Conservation (phyloP, 2,113 vertebrate species). For the Muntiacus muntjak region DNA sequence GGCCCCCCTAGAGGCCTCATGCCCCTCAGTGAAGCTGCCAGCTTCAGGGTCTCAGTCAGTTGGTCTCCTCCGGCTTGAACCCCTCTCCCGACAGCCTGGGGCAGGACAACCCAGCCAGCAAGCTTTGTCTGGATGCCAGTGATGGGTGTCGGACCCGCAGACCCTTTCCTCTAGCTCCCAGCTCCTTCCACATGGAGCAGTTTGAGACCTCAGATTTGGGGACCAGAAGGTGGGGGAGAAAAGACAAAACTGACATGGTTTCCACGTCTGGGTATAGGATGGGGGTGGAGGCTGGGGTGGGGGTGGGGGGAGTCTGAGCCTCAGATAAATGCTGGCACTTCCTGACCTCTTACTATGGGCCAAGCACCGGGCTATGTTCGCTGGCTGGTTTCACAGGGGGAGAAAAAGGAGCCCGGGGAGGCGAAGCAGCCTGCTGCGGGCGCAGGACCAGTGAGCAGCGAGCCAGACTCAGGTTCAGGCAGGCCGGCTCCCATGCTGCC, state of each 20-base stretch:
- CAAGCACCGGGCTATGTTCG: fast-evolving
- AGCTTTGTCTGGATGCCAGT: neutral
- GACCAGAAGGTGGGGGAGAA: neutral
- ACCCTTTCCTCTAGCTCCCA: neutral
- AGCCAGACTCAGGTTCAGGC: neutral
- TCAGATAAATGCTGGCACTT: fast-evolving
- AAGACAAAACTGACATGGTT: neutral
- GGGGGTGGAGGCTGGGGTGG: fast-evolving
- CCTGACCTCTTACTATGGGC: neutral
- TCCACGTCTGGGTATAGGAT: neutral
- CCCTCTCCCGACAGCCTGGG: too few relatives aligned
- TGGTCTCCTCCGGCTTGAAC: neutral
- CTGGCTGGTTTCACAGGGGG: neutral
- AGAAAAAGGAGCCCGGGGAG: neutral
- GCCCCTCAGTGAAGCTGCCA: neutral
- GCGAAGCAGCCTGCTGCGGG: neutral
- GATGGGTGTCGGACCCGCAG: neutral
- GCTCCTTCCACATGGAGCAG: neutral
- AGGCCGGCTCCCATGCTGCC: fast-evolving
- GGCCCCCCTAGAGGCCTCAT: fast-evolving
- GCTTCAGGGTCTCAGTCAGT: neutral
- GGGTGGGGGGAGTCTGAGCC: fast-evolving
- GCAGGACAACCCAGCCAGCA: neutral
- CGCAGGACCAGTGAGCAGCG: fast-evolving
- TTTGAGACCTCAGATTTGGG: neutral